These are phyloP conservation scores for Champsocephalus esox DNA, from an alignment of 2,797 vertebrate genomes.

Conservation along the genomic window DNA sequence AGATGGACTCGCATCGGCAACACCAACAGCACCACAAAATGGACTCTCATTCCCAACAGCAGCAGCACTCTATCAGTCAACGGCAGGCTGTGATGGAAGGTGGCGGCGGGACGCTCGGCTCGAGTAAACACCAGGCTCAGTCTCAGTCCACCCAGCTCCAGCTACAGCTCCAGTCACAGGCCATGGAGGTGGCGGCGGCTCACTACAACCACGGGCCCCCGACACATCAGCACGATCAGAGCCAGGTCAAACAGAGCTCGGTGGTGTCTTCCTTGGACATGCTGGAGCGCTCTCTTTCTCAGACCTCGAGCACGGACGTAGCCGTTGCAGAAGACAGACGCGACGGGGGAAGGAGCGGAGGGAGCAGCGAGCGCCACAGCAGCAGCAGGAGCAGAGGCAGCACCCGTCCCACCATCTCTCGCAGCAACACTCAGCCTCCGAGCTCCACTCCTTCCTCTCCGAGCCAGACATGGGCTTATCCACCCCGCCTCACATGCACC, in stretches of 20 bases:
- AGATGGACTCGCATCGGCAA: conserved; percentile 76
- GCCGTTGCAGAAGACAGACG: conserved; percentile 78
- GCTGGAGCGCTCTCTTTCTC: conserved; percentile 87
- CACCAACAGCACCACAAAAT: conserved; percentile 78
- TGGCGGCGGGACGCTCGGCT: conserved; percentile 81
- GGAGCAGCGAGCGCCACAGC: conserved; percentile 75
- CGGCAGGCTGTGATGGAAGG: conserved; percentile 89
- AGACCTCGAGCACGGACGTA: conserved; percentile 80
- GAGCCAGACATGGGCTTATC: conserved; percentile 84
- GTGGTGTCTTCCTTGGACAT: conserved; percentile 86
- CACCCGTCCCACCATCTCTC: conserved; percentile 82
- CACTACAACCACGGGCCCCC: conserved; percentile 84
- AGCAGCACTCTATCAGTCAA: conserved; percentile 86
- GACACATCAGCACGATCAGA: conserved; percentile 82
- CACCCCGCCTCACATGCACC: conserved; percentile 83
- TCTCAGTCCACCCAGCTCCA: conserved; percentile 88
- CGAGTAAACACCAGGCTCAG: conserved; percentile 78
- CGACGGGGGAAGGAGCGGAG: conserved; percentile 73
- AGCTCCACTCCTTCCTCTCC: conserved; percentile 86
- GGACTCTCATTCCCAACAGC: conserved; percentile 75
- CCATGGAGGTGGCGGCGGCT: conserved; percentile 86
- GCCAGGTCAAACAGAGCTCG: conserved; percentile 84
- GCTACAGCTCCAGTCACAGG: conserved; percentile 90
- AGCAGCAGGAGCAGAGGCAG: conserved; percentile 77
- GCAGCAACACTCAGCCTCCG: conserved; percentile 80